phyloP scores from a whole-genome alignment of 2,888 invertebrate genomes.

The Melolontha melolontha region DNA sequence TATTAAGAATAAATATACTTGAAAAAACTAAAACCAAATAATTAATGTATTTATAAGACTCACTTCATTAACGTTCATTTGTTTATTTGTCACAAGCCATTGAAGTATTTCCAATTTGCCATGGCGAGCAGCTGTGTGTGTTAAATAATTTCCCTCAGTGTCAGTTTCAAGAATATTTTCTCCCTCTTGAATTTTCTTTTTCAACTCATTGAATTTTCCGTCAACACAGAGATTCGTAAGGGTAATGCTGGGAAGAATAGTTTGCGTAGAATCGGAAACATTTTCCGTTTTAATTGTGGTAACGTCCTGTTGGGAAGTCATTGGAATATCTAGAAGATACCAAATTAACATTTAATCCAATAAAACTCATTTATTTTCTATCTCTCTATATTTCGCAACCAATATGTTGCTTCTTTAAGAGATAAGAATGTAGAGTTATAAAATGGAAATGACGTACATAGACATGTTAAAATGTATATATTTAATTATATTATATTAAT shows the following conservation, averaged over 20 bases:
- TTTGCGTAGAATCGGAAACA: background rate
- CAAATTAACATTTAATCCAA: background rate
- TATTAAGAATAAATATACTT: too few relatives aligned
- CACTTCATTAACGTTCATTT: constrained; percentile 11
- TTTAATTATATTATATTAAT: too few relatives aligned
- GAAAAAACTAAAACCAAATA: too few relatives aligned
- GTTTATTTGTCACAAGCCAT: constrained; percentile 6
- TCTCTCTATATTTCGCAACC: too few relatives aligned
- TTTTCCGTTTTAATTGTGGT: background rate
- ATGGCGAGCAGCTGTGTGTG: background rate
- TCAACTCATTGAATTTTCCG: background rate
- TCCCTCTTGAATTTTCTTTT: background rate
- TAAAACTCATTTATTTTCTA: too few relatives aligned
- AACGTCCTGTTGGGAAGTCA: background rate
- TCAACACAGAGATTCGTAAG: constrained; percentile 5
- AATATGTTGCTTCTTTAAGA: too few relatives aligned
- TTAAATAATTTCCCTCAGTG: constrained; percentile 13
- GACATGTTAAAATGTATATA: too few relatives aligned
- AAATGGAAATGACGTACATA: too few relatives aligned
- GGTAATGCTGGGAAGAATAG: background rate
- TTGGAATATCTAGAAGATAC: background rate
- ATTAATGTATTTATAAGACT: background rate
- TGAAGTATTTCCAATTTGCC: constrained; percentile 12
- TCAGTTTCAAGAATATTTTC: background rate
- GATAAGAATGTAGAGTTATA: too few relatives aligned